Percentiles rank a stretch among this genome's conserved stretches.
Evolutionary conservation across 2,113 vertebrate species (phyloP).

Genomic region (Lonchura striata): DNA sequence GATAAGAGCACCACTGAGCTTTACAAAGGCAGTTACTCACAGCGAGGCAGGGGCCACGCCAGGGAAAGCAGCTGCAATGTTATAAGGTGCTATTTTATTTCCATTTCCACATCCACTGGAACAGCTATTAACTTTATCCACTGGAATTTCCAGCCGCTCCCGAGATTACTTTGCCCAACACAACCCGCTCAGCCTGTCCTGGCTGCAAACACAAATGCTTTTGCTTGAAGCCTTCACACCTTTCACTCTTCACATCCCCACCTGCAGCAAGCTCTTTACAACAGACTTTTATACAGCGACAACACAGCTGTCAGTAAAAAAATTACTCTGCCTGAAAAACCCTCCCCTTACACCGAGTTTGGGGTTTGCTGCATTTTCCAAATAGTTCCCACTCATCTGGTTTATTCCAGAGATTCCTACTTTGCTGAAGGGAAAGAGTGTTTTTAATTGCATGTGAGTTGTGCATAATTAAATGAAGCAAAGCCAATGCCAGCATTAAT

Average conservation of each 20-base stretch:
- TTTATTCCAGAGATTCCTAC: slow-evolving; percentile 3
- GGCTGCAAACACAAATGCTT: not conserved
- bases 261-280: not conserved
- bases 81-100: slow-evolving; percentile 56
- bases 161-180: not conserved
- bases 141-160: slow-evolving; percentile 64
- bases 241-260: slow-evolving; percentile 20
- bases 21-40: not conserved
- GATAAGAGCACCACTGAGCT: not conserved
- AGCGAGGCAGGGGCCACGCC: not conserved
- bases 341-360: not conserved
- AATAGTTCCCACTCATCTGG: not conserved
- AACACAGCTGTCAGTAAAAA: not conserved
- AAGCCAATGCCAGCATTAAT: not conserved
- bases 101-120: slow-evolving; percentile 62
- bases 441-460: not conserved
- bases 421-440: not conserved
- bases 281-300: not conserved
- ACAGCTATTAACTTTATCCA: slow-evolving; percentile 32
- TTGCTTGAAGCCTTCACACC: slow-evolving; percentile 12
- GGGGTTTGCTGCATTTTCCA: not conserved
- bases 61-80: slow-evolving; percentile 50
- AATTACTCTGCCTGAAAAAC: not conserved
- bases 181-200: slow-evolving; percentile 30
- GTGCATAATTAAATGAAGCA: not conserved